Conservation (phyloP, 2,113 vertebrate species). For the Hoplias malabaricus region DNA sequence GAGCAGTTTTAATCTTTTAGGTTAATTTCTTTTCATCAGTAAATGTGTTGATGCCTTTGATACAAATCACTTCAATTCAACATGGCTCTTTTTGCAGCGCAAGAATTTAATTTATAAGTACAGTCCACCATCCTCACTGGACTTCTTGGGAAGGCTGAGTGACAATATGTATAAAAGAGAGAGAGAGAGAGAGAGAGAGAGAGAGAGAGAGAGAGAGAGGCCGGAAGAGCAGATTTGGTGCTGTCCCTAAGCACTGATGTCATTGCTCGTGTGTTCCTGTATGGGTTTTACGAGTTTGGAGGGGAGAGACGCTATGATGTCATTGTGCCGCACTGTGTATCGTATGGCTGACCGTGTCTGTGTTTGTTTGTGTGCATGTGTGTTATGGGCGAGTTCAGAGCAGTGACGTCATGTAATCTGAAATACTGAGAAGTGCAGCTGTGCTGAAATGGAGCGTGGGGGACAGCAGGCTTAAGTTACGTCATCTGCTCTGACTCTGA, state of each 20-base stretch:
- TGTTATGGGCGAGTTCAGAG: slow-evolving; percentile 48
- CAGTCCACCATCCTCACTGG: background rate
- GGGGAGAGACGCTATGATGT: slow-evolving; percentile 31
- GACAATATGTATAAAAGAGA: too few species aligned
- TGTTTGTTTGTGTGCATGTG: slow-evolving; percentile 41
- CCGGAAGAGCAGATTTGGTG: background rate
- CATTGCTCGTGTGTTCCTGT: slow-evolving; percentile 18
- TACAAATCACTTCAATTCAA: too few species aligned
- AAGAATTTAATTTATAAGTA: background rate
- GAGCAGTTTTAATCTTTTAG: too few species aligned
- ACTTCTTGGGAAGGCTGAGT: background rate
- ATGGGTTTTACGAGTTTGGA: slow-evolving; percentile 28
- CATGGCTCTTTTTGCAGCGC: too few species aligned
- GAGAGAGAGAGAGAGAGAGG: background rate
- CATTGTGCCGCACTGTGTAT: slow-evolving; percentile 43
- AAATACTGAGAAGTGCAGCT: slow-evolving; percentile 75
- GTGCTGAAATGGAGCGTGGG: slow-evolving; percentile 65
- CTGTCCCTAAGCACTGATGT: slow-evolving; percentile 27
- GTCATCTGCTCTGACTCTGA: slow-evolving; percentile 53
- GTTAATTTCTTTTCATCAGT: too few species aligned
- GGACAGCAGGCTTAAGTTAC: slow-evolving; percentile 64
- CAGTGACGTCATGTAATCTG: slow-evolving; percentile 76
- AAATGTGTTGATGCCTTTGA: too few species aligned
- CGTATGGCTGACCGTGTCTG: slow-evolving; percentile 57
- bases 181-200: background rate